phyloP scores from a whole-genome alignment of 2,797 vertebrate species.

The Microhierax caerulescens region DNA sequence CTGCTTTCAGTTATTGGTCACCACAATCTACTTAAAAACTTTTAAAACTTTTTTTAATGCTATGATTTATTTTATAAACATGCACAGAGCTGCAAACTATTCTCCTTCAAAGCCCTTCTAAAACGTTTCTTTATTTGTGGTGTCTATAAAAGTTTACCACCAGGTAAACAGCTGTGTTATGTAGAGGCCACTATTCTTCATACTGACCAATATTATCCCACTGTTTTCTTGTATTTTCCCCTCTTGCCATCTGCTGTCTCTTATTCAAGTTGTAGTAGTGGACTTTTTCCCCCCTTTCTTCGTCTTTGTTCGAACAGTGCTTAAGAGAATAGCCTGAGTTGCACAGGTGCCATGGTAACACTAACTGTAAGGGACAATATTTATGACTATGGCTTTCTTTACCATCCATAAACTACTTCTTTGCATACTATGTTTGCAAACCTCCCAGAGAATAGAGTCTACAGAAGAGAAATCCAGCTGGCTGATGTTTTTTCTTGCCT shows the following conservation, averaged over 20 bases:
- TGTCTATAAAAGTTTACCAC: neutral
- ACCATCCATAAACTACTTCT: neutral
- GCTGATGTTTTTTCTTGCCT: neutral
- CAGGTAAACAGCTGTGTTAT: neutral
- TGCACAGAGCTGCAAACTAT: neutral
- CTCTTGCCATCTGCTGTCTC: neutral
- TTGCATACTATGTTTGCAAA: neutral
- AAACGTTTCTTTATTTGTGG: neutral
- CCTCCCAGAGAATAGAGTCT: neutral
- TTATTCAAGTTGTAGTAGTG: neutral
- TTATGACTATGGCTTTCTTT: neutral
- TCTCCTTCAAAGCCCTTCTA: neutral
- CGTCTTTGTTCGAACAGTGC: neutral
- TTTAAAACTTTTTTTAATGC: neutral
- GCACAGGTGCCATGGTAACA: neutral
- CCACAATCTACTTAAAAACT: neutral
- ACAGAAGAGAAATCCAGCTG: neutral
- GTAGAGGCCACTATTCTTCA: neutral
- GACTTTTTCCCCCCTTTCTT: neutral
- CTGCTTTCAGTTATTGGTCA: neutral
- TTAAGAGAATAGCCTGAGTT: neutral
- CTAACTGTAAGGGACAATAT: neutral
- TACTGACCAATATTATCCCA: neutral
- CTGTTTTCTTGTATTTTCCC: neutral
- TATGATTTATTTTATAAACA: neutral